A percentile compares a stretch with the other conserved stretches of the same genome.
Evolutionary conservation across 2,888 invertebrate species (phyloP).

Genomic region (Linnaemya vulpina): DNA sequence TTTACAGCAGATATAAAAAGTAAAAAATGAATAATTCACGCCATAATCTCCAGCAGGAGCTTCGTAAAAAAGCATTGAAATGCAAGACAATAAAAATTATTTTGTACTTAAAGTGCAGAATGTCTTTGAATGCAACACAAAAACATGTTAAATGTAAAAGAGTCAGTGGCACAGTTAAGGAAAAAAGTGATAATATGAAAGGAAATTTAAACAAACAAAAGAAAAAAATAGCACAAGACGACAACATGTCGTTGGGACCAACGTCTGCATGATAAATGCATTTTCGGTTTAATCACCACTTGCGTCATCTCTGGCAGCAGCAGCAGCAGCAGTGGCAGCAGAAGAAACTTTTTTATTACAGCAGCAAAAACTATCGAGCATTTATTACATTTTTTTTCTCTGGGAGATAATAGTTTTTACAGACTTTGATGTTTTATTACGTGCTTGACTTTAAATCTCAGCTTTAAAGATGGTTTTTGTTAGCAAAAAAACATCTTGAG

Average conservation of each 20-base stretch:
- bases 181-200: conserved; percentile 4
- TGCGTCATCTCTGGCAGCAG: conserved; percentile 14
- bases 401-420: background rate
- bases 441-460: background rate
- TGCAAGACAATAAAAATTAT: conserved; percentile 53
- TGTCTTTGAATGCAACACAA: background rate
- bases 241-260: conserved; percentile 65
- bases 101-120: conserved; percentile 59
- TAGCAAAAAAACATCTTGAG: too few relatives aligned
- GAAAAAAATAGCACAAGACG: conserved; percentile 43
- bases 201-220: background rate
- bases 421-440: background rate
- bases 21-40: conserved; percentile 40
- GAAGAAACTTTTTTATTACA: background rate
- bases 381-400: conserved; percentile 9
- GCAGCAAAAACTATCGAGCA: background rate
- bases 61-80: background rate
- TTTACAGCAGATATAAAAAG: background rate
- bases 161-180: background rate
- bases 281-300: conserved; percentile 58
- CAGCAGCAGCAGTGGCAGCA: background rate
- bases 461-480: background rate
- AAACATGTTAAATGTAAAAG: background rate
- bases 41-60: conserved; percentile 14
- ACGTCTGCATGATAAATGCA: conserved; percentile 67